Evolutionary conservation across 2,888 invertebrate genomes (phyloP).

Genomic region (Xylota segnis): DNA sequence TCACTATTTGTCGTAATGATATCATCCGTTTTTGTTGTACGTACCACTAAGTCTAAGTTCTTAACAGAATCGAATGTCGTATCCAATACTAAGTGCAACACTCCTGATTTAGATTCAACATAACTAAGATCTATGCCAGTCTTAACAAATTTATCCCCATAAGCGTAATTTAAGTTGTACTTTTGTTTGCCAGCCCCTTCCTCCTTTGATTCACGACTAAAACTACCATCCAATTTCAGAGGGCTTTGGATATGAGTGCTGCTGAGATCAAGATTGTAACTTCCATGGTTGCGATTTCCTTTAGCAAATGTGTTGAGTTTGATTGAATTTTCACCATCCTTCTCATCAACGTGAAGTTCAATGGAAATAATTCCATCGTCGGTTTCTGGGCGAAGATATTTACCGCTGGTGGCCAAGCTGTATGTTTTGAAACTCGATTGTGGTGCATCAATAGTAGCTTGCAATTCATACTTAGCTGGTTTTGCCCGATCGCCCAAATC

Average conservation of each 20-base stretch:
- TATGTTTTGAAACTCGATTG: constrained; percentile 85
- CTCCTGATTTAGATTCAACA: constrained; percentile 83
- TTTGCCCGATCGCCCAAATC: constrained; percentile 82
- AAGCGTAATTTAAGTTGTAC: constrained; percentile 79
- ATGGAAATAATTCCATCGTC: constrained; percentile 75
- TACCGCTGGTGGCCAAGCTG: constrained; percentile 82
- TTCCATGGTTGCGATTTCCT: constrained; percentile 79
- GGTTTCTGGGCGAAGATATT: constrained; percentile 80
- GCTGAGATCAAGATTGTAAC: constrained; percentile 78
- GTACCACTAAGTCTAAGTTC: constrained; percentile 85
- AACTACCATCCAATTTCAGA: constrained; percentile 80
- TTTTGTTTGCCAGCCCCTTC: constrained; percentile 78
- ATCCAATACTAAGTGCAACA: constrained; percentile 84
- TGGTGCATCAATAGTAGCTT: constrained; percentile 86
- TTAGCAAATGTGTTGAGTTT: constrained; percentile 78
- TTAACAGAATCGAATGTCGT: constrained; percentile 85
- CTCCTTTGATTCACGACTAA: constrained; percentile 78
- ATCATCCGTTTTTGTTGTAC: constrained; percentile 82
- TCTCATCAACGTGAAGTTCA: constrained; percentile 78
- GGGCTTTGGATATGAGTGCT: constrained; percentile 78
- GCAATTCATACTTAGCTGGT: constrained; percentile 85
- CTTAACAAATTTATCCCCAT: constrained; percentile 84
- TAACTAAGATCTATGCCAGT: constrained; percentile 81
- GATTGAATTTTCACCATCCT: constrained; percentile 77
- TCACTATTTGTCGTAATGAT: constrained; percentile 83